phyloP scores from a whole-genome alignment of 2,113 vertebrate genomes.

The Picathartes gymnocephalus region DNA sequence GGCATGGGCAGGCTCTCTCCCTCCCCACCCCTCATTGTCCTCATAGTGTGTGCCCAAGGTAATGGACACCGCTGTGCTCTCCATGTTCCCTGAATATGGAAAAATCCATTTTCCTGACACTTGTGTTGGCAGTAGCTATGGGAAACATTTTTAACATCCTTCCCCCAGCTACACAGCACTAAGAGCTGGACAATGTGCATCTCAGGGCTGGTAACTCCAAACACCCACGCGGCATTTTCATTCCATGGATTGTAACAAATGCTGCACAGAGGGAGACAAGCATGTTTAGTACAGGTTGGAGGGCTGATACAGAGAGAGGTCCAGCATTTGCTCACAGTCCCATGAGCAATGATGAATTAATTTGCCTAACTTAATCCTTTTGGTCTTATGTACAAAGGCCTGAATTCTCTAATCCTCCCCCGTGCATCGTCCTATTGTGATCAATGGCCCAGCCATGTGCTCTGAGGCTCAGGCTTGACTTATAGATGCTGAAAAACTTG shows the following conservation, averaged over 20 bases:
- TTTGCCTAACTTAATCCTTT: slow-evolving; percentile 24
- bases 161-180: background rate
- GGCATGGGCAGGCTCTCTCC: rapidly evolving
- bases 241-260: background rate
- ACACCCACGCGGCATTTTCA: rapidly evolving
- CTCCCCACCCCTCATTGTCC: background rate
- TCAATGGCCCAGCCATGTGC: background rate
- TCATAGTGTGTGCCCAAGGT: background rate
- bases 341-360: background rate
- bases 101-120: background rate
- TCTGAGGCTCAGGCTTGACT: background rate
- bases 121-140: background rate
- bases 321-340: background rate
- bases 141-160: background rate
- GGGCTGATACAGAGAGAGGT: background rate
- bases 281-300: background rate
- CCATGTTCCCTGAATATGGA: background rate
- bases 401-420: background rate
- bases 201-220: background rate
- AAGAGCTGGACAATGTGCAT: background rate
- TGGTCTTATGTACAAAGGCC: background rate
- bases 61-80: background rate
- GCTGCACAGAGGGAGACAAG: rapidly evolving
- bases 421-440: rapidly evolving
- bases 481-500: background rate